Percentiles rank a stretch among this genome's conserved stretches.
These are phyloP conservation scores for Xiphophorus maculatus DNA, from an alignment of 2,113 vertebrate species.

Conservation along the genomic window DNA sequence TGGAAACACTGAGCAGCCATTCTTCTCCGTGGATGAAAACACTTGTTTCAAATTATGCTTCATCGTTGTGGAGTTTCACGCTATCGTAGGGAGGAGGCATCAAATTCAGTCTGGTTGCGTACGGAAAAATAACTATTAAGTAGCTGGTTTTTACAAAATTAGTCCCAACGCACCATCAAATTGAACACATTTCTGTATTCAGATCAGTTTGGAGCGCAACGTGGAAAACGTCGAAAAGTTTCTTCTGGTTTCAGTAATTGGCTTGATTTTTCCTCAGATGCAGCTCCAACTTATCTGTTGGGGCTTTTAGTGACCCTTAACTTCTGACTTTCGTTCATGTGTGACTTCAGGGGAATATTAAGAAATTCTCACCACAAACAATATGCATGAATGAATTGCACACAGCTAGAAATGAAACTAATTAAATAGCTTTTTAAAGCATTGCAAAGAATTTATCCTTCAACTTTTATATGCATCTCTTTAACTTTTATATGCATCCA, in stretches of 20 bases:
- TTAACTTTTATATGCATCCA: no score
- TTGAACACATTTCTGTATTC: neutral
- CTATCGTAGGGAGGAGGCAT: neutral
- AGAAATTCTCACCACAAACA: conserved; percentile 8
- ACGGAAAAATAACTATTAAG: no score
- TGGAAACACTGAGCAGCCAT: neutral
- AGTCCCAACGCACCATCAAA: no score
- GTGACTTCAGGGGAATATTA: conserved; percentile 29
- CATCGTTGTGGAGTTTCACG: neutral
- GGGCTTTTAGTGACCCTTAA: conserved; percentile 33
- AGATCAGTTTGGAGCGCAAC: neutral
- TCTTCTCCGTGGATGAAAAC: neutral
- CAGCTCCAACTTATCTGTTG: conserved; percentile 14
- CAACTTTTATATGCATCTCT: no score
- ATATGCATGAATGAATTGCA: conserved; percentile 10
- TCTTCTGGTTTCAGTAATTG: conserved; percentile 49
- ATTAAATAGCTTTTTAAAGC: conserved; percentile 8
- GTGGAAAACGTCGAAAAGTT: conserved; percentile 7
- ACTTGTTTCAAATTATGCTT: neutral
- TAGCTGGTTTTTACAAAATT: no score
- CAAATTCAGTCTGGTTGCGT: no score
- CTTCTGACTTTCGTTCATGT: conserved; percentile 38
- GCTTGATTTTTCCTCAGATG: conserved; percentile 18
- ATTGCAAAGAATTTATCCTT: conserved; percentile 1
- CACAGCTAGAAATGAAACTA: conserved; percentile 3